Conservation (phyloP, 2,113 vertebrate species). For the Paratilapia polleni region DNA sequence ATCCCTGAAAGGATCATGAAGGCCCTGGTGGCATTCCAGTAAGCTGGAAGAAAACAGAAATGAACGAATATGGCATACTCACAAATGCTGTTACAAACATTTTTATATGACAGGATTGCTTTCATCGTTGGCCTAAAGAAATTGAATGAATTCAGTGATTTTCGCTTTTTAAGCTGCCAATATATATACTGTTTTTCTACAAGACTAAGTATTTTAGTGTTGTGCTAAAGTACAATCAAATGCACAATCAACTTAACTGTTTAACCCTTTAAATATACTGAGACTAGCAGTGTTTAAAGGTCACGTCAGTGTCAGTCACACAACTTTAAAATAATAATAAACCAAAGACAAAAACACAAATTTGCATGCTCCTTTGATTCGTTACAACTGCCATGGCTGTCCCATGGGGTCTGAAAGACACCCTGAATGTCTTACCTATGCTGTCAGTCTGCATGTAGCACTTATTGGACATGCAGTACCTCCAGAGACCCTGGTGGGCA, state of each 20-base stretch:
- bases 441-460: slow-evolving; percentile 88
- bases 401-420: not conserved
- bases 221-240: too few species aligned
- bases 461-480: slow-evolving; percentile 85
- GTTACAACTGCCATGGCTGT: not conserved
- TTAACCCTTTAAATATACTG: too few species aligned
- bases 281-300: too few species aligned
- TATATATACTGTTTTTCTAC: too few species aligned
- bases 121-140: not conserved
- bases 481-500: slow-evolving; percentile 89
- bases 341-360: not conserved
- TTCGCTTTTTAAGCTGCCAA: not conserved
- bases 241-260: too few species aligned
- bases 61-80: not conserved
- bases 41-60: slow-evolving; percentile 73
- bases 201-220: too few species aligned
- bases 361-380: not conserved
- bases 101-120: not conserved
- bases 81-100: too few species aligned
- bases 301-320: not conserved
- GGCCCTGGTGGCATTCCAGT: slow-evolving; percentile 90
- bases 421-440: slow-evolving; percentile 79
- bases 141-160: not conserved
- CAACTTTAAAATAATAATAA: not conserved
- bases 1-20: slow-evolving; percentile 90